Base-by-base conservation (phyloP, 2,888 invertebrate genomes). In the Drosophila mercatorum region DNA sequence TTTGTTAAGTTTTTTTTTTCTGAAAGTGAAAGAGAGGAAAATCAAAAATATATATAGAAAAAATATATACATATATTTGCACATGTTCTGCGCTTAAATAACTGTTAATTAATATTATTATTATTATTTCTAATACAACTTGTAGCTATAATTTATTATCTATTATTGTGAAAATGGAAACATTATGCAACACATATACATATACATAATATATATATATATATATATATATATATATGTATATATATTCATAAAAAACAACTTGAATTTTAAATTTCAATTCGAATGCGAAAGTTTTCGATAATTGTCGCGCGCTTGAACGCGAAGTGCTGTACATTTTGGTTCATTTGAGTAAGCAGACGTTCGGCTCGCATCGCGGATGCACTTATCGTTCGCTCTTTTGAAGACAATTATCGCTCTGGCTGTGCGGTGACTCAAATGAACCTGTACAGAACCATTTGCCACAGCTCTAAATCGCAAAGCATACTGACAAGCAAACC, bases 41-140 rank as follows among this genome's bases (percentile, higher is more conserved):
- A 78, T 60, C 44, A 72, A 67, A 56, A 68, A 62, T 55, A 41
- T 38, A 41, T 38, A n/a, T 11, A 46, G 14, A n/a, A 17, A 17
- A 17, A 17, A 47, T 28, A 49, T 10, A 14, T 31, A 31, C 10
- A 49, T n/a, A 49, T 31, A 57, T 51, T 46, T 56, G 66, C 66
- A 72, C 73, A 62, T 69, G 47, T 80, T 72, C 70, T 73, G 83
- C 83, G 83, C 73, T 86, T 78, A 83, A 79, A 79, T 89, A 87
- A 81, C 68, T 84, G 84, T 84, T 84, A 88, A 88, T 69, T 78
- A 84, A 69, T 83, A 82, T 73, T 86, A 85, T 81, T 86, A 85
- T 81, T 78, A 83, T 86, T 59, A 71, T 75, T 87, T 84, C 73
- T 79, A 84, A 81, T 76, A 73, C 61, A 63, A 66, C 60, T 64